These are phyloP conservation scores for Mustelus asterias DNA, from an alignment of 2,113 vertebrate species.

Conservation along the genomic window DNA sequence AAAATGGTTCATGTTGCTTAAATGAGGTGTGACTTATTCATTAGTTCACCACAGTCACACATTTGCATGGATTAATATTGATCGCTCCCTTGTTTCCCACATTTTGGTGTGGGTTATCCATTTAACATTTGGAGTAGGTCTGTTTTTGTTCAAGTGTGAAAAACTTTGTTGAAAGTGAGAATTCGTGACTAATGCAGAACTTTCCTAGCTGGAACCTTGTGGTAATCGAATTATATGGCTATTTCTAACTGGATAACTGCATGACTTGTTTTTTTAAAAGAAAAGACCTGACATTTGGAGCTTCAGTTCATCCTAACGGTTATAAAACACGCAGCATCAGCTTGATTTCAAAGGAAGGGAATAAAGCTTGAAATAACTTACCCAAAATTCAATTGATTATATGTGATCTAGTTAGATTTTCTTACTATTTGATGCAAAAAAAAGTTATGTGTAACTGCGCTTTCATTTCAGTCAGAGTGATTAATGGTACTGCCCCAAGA, in stretches of 20 bases:
- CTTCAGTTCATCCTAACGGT: not conserved
- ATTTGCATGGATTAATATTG: slow-evolving; percentile 53
- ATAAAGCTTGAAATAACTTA: not conserved
- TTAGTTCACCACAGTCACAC: slow-evolving; percentile 52
- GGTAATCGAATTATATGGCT: not conserved
- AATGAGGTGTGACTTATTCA: slow-evolving; percentile 64
- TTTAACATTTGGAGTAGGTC: slow-evolving; percentile 57
- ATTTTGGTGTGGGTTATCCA: slow-evolving; percentile 53
- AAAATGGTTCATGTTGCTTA: slow-evolving; percentile 37
- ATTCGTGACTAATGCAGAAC: slow-evolving; percentile 53
- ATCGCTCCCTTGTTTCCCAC: slow-evolving; percentile 51
- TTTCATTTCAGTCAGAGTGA: not conserved
- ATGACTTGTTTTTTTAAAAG: not conserved
- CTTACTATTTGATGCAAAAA: not conserved
- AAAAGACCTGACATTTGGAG: not conserved
- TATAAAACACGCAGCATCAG: not conserved
- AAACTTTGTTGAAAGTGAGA: slow-evolving; percentile 56
- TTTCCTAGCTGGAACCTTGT: slow-evolving; percentile 51
- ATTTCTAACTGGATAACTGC: not conserved
- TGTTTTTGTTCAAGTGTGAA: slow-evolving; percentile 55
- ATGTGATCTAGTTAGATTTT: not conserved
- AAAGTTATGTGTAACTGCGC: not conserved
- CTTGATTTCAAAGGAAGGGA: not conserved
- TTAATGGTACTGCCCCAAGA: not conserved
- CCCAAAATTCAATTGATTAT: not conserved